Percentiles rank a stretch among this genome's conserved stretches.
These are phyloP conservation scores for Clarias platycephalus DNA, from an alignment of 2,797 vertebrate species.

Conservation along the genomic window DNA sequence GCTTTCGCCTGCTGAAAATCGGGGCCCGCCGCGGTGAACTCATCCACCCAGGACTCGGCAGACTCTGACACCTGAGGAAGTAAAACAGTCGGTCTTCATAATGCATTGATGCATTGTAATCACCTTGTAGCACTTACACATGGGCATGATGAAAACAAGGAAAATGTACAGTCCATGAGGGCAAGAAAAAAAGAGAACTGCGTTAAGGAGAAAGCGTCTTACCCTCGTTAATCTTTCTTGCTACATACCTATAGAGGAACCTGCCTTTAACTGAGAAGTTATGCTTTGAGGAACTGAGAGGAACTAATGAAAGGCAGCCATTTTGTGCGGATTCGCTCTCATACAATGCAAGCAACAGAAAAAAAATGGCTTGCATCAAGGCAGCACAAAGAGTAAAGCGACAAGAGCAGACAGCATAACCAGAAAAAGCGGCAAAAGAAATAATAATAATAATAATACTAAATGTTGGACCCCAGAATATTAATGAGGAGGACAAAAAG, in stretches of 20 bases:
- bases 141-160: conserved; percentile 12
- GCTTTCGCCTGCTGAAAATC: conserved; percentile 97
- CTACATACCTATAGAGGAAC: conserved; percentile 38
- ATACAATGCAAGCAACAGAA: conserved; percentile 15
- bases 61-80: conserved; percentile 80
- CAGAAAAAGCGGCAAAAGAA: conserved; percentile 13
- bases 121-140: not conserved
- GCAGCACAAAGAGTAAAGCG: conserved; percentile 21
- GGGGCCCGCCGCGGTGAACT: conserved; percentile 82
- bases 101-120: conserved; percentile 19
- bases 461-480: conserved; percentile 27
- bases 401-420: not conserved
- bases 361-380: conserved; percentile 3
- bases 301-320: conserved; percentile 30
- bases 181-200: conserved; percentile 26
- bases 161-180: conserved; percentile 45
- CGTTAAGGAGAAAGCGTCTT: conserved; percentile 29
- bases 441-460: not conserved
- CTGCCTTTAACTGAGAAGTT: conserved; percentile 29
- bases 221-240: conserved; percentile 42
- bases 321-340: not conserved
- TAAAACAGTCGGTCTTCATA: conserved; percentile 2
- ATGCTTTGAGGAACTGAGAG: conserved; percentile 28
- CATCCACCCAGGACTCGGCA: conserved; percentile 95
- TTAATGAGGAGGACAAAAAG: conserved; percentile 40